Evolutionary conservation across 2,113 vertebrate genomes (phyloP).

Genomic region (Aldabrachelys gigantea): DNA sequence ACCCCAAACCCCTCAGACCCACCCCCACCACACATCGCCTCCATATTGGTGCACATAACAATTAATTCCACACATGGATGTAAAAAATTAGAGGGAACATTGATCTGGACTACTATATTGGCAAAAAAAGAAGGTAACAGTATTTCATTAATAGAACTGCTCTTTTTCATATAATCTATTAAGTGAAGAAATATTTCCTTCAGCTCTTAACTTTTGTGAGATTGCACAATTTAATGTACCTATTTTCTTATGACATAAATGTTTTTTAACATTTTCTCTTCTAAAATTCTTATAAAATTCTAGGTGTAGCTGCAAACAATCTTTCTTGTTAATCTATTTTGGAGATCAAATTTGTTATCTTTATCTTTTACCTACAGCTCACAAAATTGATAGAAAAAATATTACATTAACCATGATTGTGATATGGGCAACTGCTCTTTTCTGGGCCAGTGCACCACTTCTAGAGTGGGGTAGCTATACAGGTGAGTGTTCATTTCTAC

Average conservation of each 20-base stretch:
- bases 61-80: no score
- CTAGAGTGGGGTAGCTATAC: constrained; percentile 67
- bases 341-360: neutral
- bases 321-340: neutral
- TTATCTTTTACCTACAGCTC: constrained; percentile 21
- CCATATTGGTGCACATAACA: no score
- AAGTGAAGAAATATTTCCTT: neutral
- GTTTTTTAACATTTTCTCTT: no score
- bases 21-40: no score
- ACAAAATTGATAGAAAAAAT: constrained; percentile 27
- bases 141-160: no score
- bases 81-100: no score
- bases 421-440: constrained; percentile 53
- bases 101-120: neutral
- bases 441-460: constrained; percentile 59
- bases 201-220: no score
- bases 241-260: no score
- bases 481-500: constrained; percentile 23
- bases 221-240: no score
- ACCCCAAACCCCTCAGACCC: no score
- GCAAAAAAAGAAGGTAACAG: neutral
- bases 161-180: neutral
- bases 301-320: neutral
- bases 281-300: no score
- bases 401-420: constrained; percentile 29